phyloP scores from a whole-genome alignment of 2,888 invertebrate species.

The Lissocephala sabroskyi region DNA sequence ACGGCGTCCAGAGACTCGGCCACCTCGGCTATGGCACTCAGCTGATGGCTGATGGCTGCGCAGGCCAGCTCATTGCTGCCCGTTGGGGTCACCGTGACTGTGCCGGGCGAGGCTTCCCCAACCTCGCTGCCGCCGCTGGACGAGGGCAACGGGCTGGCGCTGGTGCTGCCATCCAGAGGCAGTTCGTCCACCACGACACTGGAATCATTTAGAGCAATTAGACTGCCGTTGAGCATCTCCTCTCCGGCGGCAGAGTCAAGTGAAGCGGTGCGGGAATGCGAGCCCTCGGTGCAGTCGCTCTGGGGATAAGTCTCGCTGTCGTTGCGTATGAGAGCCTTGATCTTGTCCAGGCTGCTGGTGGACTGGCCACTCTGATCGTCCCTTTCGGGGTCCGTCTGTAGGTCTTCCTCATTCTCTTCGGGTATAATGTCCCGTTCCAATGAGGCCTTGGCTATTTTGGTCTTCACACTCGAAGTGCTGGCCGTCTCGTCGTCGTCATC shows the following conservation, averaged over 20 bases:
- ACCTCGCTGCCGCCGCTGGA: constrained; percentile 35
- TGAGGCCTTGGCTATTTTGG: constrained; percentile 53
- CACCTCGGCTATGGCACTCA: constrained; percentile 78
- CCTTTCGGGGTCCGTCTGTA: too few relatives aligned
- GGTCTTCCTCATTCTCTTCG: constrained; percentile 26
- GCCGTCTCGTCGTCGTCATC: constrained; percentile 44
- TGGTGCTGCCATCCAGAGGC: constrained; percentile 44
- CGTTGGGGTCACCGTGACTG: constrained; percentile 64
- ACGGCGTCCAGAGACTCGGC: constrained; percentile 80
- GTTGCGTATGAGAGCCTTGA: constrained; percentile 48
- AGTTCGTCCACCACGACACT: constrained; percentile 61
- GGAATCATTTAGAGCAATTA: constrained; percentile 37
- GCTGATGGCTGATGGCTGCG: constrained; percentile 78
- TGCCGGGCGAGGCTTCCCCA: constrained; percentile 14
- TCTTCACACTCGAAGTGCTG: constrained; percentile 47
- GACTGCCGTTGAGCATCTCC: constrained; percentile 1
- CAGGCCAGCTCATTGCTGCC: constrained; percentile 77
- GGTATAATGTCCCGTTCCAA: constrained; percentile 46
- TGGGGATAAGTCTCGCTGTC: constrained; percentile 54
- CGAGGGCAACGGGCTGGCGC: constrained; percentile 38
- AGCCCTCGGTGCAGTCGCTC: constrained; percentile 49
- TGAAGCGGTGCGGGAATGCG: constrained; percentile 52
- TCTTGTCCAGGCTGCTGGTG: constrained; percentile 32
- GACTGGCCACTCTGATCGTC: constrained; percentile 10
- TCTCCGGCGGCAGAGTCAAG: too few relatives aligned